Evolutionary conservation across 2,888 invertebrate genomes (phyloP), one percentile per base, ranked within the genome.

Genomic region (Linnaemya tessellans): DNA sequence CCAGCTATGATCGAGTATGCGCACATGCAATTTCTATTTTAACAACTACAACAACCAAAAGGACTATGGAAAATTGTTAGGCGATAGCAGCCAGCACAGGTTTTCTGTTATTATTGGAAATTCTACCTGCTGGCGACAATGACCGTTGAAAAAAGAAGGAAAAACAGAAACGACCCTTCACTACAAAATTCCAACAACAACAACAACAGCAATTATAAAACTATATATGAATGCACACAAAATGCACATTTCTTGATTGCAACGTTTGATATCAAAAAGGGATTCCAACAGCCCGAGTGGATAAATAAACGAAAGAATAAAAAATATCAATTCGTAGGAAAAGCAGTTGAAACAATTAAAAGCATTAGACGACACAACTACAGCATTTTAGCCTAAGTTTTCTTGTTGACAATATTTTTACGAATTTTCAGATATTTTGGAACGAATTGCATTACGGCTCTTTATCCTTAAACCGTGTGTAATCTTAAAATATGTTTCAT

Each of bases 51-150:
- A 67, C 56, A 58, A 62, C 49, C 30, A 43, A 54, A 22, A 49
- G 46, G 65, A 65, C n/a, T 73, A 71, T 79, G 62, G 54, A 62
- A 79, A 79, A 30, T 41, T 43, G 13, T 56, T 64, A 46, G 62
- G 35, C 64, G 43, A 18, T 35, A 35, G 10, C 15, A 25, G 18
- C 2, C 18, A 54, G 15, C 43, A 54, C 73, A 68, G 78, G 58
- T 83, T 77, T 56, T 35, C 18, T 35, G 41, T 54, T 15, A 15
- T 20, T 8, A 30, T 51, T 46, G 38, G 11, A 65, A 80, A 64
- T 41, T 38, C 20, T 84, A 84, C 84, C 84, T 84, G 84, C 70
- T 80, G 84, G 70, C 84, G 84, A 84, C 84, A 84, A 74, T 84
- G 83, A 84, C 83, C 79, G 64, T 73, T 84, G 80, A 79, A 80